phyloP scores from a whole-genome alignment of 2,888 invertebrate species.

The Xanthorhoe designata region DNA sequence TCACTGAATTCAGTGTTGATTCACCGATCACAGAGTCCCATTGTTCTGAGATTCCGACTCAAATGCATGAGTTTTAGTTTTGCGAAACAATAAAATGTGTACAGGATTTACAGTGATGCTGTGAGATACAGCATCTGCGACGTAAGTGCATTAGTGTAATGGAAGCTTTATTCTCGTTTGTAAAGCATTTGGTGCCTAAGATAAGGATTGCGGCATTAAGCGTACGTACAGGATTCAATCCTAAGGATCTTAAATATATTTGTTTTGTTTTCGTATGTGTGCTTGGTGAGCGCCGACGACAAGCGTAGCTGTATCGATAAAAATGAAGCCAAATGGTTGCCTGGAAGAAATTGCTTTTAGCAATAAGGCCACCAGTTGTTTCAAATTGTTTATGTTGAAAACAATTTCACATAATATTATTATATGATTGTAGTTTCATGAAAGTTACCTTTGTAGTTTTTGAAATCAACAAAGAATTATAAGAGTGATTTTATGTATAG shows the following conservation, averaged over 20 bases:
- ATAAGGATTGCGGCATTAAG: neutral
- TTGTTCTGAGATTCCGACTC: conserved; percentile 1
- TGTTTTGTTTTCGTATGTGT: no score
- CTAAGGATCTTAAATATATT: neutral
- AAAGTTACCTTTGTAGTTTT: no score
- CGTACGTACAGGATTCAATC: neutral
- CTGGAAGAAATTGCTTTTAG: no score
- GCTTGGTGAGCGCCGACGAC: no score
- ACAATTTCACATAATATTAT: no score
- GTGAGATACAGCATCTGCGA: conserved; percentile 25
- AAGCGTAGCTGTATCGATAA: no score
- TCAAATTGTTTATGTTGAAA: no score
- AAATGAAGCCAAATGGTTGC: no score
- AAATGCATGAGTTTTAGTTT: conserved; percentile 5
- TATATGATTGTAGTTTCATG: no score
- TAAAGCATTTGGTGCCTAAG: neutral
- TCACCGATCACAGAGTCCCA: neutral
- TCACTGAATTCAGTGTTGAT: neutral
- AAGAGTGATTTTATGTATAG: no score
- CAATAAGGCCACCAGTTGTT: no score
- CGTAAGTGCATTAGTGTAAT: conserved; percentile 35
- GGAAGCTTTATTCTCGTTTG: conserved; percentile 22
- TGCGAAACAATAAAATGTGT: conserved; percentile 10
- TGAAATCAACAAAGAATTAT: no score
- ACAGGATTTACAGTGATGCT: conserved; percentile 19